Evolutionary conservation across 2,888 invertebrate genomes (phyloP).

Genomic region (Andricus curvator): DNA sequence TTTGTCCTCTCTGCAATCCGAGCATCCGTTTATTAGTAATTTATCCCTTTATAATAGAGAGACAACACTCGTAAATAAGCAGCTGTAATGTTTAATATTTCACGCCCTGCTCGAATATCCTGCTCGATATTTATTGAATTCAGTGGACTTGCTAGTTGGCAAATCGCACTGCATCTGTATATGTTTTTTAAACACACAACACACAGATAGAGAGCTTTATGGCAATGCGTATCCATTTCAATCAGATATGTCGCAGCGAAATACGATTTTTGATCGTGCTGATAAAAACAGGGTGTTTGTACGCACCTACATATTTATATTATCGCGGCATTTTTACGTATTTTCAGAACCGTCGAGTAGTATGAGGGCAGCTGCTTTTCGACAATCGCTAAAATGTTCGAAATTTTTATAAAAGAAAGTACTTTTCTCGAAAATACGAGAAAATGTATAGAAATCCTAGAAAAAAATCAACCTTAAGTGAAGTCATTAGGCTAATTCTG

Average conservation of each 20-base stretch:
- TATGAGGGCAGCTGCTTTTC: no score
- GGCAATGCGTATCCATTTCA: slow-evolving; percentile 35
- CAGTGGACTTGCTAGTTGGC: slow-evolving; percentile 1
- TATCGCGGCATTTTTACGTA: neutral
- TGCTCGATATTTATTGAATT: slow-evolving; percentile 37
- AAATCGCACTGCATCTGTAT: slow-evolving; percentile 1
- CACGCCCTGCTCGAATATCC: slow-evolving; percentile 10
- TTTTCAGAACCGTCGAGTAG: neutral
- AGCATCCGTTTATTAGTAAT: slow-evolving; percentile 30
- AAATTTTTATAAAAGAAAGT: no score
- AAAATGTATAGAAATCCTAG: no score
- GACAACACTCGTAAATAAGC: slow-evolving; percentile 21
- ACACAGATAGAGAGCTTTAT: neutral
- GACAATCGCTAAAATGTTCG: no score
- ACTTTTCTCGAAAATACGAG: no score
- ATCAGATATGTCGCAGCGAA: slow-evolving; percentile 26
- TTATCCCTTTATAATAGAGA: slow-evolving; percentile 16
- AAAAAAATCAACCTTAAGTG: no score
- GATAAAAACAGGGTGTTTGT: slow-evolving; percentile 1
- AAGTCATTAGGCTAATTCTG: no score
- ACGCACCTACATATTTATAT: neutral
- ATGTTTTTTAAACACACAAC: slow-evolving; percentile 5
- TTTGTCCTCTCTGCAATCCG: slow-evolving; percentile 1
- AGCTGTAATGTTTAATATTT: slow-evolving; percentile 24
- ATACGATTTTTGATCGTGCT: slow-evolving; percentile 17